These are phyloP conservation scores for Kryptopterus vitreolus DNA, from an alignment of 2,797 vertebrate genomes.

Conservation along the genomic window DNA sequence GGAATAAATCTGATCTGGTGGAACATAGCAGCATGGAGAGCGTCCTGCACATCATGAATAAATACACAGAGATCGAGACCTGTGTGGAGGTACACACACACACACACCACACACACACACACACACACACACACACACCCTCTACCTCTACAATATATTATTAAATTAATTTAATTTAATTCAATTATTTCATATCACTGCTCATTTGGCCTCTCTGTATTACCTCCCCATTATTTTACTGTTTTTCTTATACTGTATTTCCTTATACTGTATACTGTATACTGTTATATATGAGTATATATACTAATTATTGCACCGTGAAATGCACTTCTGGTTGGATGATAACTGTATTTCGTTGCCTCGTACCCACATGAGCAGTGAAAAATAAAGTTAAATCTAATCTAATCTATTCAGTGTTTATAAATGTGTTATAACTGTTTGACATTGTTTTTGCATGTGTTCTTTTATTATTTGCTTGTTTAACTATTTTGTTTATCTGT, in stretches of 20 bases:
- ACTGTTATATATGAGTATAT: too few species aligned
- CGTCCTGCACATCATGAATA: conserved; percentile 96
- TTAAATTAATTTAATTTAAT: too few species aligned
- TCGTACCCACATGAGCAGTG: too few species aligned
- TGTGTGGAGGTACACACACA: conserved; percentile 86
- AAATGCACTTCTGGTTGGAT: too few species aligned
- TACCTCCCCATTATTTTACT: too few species aligned
- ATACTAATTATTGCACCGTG: too few species aligned
- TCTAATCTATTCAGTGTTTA: not conserved
- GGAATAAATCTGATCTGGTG: conserved; percentile 95
- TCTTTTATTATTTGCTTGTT: not conserved
- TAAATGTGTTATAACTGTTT: not conserved
- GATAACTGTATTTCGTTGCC: too few species aligned
- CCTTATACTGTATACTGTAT: too few species aligned
- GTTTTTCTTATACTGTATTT: too few species aligned
- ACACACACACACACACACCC: not conserved
- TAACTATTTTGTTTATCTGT: not conserved
- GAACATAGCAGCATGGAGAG: conserved; percentile 98
- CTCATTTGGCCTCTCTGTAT: too few species aligned
- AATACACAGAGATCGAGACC: conserved; percentile 94
- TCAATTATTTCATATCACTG: too few species aligned
- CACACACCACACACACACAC: not conserved
- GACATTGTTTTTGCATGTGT: not conserved
- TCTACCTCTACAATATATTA: not conserved
- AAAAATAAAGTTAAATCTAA: too few species aligned